These are phyloP conservation scores for Quiscalus mexicanus DNA, from an alignment of 2,113 vertebrate species.

Conservation along the genomic window DNA sequence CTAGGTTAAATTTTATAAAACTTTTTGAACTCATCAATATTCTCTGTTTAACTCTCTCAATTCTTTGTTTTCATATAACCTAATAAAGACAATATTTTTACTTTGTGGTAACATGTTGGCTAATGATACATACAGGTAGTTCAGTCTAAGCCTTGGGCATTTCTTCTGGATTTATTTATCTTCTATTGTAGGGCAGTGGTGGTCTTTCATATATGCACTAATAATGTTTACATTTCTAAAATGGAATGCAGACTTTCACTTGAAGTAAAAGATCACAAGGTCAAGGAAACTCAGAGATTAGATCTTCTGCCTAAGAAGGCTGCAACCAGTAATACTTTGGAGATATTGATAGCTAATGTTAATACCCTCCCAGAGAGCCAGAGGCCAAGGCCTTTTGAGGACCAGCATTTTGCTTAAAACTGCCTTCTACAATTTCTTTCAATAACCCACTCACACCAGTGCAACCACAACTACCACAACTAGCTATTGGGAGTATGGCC, in stretches of 20 bases:
- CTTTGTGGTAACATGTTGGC: not conserved
- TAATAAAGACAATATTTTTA: not conserved
- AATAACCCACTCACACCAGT: not conserved
- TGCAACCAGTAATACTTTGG: constrained; percentile 53
- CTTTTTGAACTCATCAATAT: not conserved
- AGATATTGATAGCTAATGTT: constrained; percentile 43
- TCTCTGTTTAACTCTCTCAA: not conserved
- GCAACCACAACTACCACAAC: not conserved
- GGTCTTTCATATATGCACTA: constrained; percentile 76
- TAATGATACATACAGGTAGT: not conserved
- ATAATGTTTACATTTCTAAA: constrained; percentile 82
- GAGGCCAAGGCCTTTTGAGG: constrained; percentile 9
- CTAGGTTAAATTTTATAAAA: not conserved
- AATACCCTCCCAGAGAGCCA: constrained; percentile 1
- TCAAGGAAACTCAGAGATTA: constrained; percentile 78
- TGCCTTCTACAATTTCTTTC: constrained; percentile 21
- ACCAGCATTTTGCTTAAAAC: constrained; percentile 17
- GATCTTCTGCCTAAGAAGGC: constrained; percentile 68
- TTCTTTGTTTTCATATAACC: not conserved
- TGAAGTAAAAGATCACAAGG: constrained; percentile 72
- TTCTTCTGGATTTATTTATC: constrained; percentile 76
- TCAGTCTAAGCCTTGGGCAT: constrained; percentile 51
- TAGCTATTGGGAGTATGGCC: not conserved
- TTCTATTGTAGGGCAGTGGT: constrained; percentile 70
- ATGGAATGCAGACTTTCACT: constrained; percentile 75